Evolutionary conservation across 2,888 invertebrate genomes (phyloP).

Genomic region (Pharmacophagus antenor): DNA sequence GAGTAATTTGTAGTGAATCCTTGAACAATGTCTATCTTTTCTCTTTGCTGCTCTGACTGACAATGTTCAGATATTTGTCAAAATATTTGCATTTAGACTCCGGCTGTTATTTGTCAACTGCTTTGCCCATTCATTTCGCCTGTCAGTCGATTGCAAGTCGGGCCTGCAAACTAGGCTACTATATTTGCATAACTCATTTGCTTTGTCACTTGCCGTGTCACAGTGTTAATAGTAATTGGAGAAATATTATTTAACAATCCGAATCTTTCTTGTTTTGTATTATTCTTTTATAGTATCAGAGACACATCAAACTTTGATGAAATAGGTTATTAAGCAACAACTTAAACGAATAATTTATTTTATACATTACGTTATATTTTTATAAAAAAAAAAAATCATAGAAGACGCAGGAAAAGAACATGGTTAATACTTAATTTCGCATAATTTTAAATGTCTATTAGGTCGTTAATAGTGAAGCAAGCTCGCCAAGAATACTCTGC

Average conservation of each 20-base stretch:
- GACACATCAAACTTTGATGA: no score
- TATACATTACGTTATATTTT: no score
- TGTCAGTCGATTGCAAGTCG: constrained; percentile 32
- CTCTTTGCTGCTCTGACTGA: neutral
- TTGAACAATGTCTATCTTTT: neutral
- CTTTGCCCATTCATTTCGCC: constrained; percentile 22
- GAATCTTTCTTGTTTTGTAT: neutral
- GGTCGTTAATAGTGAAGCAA: no score
- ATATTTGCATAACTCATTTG: constrained; percentile 59
- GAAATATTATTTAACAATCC: neutral
- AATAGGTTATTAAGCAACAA: no score
- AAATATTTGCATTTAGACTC: constrained; percentile 31
- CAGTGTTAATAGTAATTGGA: neutral
- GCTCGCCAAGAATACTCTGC: no score
- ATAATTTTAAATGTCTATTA: no score
- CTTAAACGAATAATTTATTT: no score
- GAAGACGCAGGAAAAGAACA: no score
- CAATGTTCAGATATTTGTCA: constrained; percentile 14
- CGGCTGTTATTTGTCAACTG: constrained; percentile 31
- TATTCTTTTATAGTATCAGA: no score
- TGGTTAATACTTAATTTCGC: no score
- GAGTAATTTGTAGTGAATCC: neutral
- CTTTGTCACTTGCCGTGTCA: constrained; percentile 36
- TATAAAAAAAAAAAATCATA: no score
- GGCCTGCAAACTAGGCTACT: constrained; percentile 38